These are phyloP conservation scores for Melanerpes formicivorus DNA, from an alignment of 2,113 vertebrate species.

Conservation along the genomic window DNA sequence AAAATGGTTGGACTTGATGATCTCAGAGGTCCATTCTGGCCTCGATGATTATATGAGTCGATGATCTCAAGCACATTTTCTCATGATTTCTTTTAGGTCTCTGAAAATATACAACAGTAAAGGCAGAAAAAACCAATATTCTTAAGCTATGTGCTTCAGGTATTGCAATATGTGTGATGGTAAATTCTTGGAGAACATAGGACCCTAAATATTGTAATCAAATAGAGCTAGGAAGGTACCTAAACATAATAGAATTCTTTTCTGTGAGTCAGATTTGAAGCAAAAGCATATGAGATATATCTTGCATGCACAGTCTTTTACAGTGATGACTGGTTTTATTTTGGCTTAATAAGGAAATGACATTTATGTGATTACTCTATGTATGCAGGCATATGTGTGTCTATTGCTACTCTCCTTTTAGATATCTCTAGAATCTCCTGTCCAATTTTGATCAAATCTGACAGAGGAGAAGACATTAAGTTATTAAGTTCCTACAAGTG, in stretches of 20 bases:
- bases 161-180: background rate
- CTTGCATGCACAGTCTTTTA: background rate
- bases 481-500: constrained; percentile 8
- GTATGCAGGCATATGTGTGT: background rate
- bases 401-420: background rate
- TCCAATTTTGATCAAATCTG: constrained; percentile 46
- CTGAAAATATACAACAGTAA: background rate
- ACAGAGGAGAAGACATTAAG: constrained; percentile 25
- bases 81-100: background rate
- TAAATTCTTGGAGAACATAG: background rate
- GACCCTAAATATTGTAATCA: background rate
- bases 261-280: background rate
- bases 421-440: constrained; percentile 17
- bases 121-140: background rate
- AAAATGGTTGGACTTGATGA: too few relatives aligned
- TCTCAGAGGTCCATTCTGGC: too few relatives aligned
- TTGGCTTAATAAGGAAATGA: constrained; percentile 27
- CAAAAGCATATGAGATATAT: background rate
- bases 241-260: background rate
- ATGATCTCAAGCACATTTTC: background rate
- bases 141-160: background rate
- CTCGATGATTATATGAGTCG: too few relatives aligned
- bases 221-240: background rate
- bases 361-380: constrained; percentile 26
- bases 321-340: constrained; percentile 14